Conservation (phyloP, 2,113 vertebrate genomes). For the Ardeotis arabs region DNA sequence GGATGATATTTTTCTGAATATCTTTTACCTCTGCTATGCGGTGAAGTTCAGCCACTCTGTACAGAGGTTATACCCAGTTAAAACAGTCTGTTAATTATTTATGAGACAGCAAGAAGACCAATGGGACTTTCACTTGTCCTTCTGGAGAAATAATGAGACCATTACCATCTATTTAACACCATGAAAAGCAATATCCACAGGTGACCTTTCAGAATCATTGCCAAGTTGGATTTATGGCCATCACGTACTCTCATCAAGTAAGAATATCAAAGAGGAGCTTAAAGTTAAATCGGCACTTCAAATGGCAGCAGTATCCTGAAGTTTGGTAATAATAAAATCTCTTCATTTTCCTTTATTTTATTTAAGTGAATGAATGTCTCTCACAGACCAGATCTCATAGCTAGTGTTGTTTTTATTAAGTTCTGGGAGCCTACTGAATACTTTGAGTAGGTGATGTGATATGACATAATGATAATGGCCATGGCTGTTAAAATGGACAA, state of each 20-base stretch:
- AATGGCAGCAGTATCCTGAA: background rate
- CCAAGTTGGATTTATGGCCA: constrained; percentile 54
- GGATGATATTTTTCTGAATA: constrained; percentile 40
- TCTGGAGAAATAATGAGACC: constrained; percentile 59
- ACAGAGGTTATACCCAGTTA: constrained; percentile 68
- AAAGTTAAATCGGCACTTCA: background rate
- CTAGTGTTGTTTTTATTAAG: background rate
- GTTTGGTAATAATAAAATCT: constrained; percentile 4
- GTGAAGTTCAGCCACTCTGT: constrained; percentile 40
- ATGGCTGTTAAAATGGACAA: background rate
- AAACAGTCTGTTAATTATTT: constrained; percentile 71
- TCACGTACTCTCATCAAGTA: constrained; percentile 32
- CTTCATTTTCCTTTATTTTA: constrained; percentile 8
- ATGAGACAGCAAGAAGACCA: constrained; percentile 72
- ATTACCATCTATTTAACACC: constrained; percentile 69
- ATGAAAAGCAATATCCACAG: constrained; percentile 70
- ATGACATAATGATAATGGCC: background rate
- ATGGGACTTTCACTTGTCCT: constrained; percentile 65
- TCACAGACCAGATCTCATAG: background rate
- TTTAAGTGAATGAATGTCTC: background rate
- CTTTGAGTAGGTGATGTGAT: background rate
- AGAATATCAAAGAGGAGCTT: constrained; percentile 34
- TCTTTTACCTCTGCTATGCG: background rate
- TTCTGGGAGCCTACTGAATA: background rate
- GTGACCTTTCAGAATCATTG: constrained; percentile 67